Conservation (phyloP, 2,888 invertebrate species). For the Dermolepida albohirtum region DNA sequence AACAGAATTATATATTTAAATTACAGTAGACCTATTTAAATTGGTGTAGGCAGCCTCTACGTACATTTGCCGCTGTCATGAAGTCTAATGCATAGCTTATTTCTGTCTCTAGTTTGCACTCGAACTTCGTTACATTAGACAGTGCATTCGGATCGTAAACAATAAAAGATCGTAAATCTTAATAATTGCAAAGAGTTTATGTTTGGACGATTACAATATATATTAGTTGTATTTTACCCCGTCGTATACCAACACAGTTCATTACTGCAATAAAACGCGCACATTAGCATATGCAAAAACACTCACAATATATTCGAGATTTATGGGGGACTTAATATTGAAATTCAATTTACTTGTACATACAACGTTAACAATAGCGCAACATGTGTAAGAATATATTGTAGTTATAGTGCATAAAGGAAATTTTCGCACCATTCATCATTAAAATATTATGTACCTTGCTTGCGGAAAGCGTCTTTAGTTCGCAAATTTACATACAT, state of each 20-base stretch:
- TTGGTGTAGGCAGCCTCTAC: not conserved
- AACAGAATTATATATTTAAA: conserved; percentile 1
- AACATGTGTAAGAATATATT: conserved; percentile 28
- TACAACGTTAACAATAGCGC: conserved; percentile 33
- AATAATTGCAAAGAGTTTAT: conserved; percentile 44
- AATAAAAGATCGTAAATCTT: conserved; percentile 45
- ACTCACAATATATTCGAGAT: conserved; percentile 38
- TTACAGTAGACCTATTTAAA: conserved; percentile 26
- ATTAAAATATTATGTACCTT: conserved; percentile 8
- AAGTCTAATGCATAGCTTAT: conserved; percentile 10
- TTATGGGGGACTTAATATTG: conserved; percentile 42
- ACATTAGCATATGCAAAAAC: conserved; percentile 44
- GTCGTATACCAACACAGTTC: conserved; percentile 38
- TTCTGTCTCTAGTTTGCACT: conserved; percentile 2
- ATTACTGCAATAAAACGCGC: conserved; percentile 45
- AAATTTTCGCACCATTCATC: conserved; percentile 15
- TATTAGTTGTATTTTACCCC: conserved; percentile 45
- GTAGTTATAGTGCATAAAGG: conserved; percentile 18
- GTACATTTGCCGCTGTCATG: too few species aligned
- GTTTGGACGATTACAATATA: conserved; percentile 44
- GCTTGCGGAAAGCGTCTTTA: not conserved
- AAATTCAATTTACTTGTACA: conserved; percentile 41
- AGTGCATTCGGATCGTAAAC: conserved; percentile 41
- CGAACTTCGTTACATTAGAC: conserved; percentile 41
- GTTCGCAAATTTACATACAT: not conserved